These are phyloP conservation scores for Unio delphinus DNA, from an alignment of 2,888 invertebrate genomes.

Conservation along the genomic window DNA sequence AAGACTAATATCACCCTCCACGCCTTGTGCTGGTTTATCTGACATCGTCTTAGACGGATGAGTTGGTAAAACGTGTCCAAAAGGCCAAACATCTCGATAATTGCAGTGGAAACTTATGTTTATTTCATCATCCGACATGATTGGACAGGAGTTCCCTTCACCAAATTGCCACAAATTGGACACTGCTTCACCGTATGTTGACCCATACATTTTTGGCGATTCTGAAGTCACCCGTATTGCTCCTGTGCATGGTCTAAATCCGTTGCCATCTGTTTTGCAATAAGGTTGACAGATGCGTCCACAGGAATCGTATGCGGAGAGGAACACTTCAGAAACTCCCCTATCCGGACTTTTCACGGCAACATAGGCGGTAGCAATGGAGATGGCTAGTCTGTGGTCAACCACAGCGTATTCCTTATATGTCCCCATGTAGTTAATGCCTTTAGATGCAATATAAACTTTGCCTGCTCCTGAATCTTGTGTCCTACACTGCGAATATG, in stretches of 20 bases:
- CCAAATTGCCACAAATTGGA: constrained; percentile 38
- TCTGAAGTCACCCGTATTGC: constrained; percentile 35
- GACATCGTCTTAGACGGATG: neutral
- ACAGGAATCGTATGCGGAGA: constrained; percentile 46
- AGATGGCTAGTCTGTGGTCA: constrained; percentile 53
- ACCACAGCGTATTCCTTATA: constrained; percentile 60
- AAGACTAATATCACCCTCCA: neutral
- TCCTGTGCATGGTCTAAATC: constrained; percentile 35
- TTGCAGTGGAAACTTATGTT: constrained; percentile 47
- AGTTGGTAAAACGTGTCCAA: constrained; percentile 6
- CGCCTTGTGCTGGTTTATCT: neutral
- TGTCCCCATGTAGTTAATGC: constrained; percentile 57
- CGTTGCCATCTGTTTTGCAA: constrained; percentile 27
- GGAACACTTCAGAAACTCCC: constrained; percentile 30
- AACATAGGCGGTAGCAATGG: constrained; percentile 54
- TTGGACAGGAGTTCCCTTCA: constrained; percentile 27
- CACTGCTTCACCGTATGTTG: constrained; percentile 41
- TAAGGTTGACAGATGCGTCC: constrained; percentile 45
- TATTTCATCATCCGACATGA: constrained; percentile 26
- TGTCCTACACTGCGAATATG: constrained; percentile 27
- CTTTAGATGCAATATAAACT: constrained; percentile 52
- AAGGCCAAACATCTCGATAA: constrained; percentile 42
- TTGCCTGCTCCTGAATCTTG: constrained; percentile 45
- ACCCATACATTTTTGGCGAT: constrained; percentile 38
- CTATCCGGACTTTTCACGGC: constrained; percentile 52